Conservation (phyloP, 2,113 vertebrate species). For the human region GRCh38 chr18:68989501-68990000, state of each 20-base stretch:
- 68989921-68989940: too few species aligned
- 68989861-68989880: neutral
- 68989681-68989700: neutral
- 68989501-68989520: neutral
- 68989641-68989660: too few species aligned
- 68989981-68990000: neutral
- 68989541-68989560: too few species aligned
- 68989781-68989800: fast-evolving
- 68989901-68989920: neutral
- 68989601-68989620: neutral
- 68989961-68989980: too few species aligned
- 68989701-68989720: neutral
- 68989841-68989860: neutral
- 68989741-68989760: too few species aligned
- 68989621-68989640: neutral
- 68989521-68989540: too few species aligned
- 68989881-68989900: neutral
- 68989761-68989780: neutral
- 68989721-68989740: neutral
- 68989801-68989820: fast-evolving
- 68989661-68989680: fast-evolving
- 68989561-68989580: neutral
- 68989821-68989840: fast-evolving
- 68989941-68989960: neutral
- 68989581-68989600: neutral